These are phyloP conservation scores for Phallusia fumigata DNA, from an alignment of 23 tunicate genomes.

Conservation along the genomic window DNA sequence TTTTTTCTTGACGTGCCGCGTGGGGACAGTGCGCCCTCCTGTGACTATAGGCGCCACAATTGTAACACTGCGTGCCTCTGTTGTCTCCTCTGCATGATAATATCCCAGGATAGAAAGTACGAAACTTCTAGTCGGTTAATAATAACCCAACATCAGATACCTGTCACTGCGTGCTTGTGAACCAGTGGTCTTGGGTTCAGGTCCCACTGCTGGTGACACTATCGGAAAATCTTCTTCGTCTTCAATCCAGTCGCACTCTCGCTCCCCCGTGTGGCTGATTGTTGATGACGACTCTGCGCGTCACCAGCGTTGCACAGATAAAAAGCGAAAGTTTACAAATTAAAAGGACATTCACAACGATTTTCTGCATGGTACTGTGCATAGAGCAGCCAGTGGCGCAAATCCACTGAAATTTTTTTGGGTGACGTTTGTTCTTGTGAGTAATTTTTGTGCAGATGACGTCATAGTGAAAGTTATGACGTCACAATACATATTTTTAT, in stretches of 20 bases:
- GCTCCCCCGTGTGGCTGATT: conserved; percentile 7
- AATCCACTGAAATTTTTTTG: no score
- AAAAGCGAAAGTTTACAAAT: no score
- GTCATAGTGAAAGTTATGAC: no score
- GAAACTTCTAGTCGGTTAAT: no score
- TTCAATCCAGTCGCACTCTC: conserved; percentile 4
- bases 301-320: not conserved
- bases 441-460: no score
- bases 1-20: not conserved
- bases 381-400: no score
- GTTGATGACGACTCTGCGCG: not conserved
- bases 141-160: no score
- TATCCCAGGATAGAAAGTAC: no score
- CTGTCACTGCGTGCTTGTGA: not conserved
- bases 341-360: no score
- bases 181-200: not conserved
- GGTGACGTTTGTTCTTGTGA: no score
- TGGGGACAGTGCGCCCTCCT: not conserved
- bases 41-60: not conserved
- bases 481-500: no score
- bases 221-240: not conserved
- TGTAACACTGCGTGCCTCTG: not conserved
- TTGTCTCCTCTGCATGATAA: not conserved
- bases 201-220: not conserved
- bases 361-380: no score